phyloP scores from a whole-genome alignment of 92 coral and sea anemone species.

The Siderastrea radians region DNA sequence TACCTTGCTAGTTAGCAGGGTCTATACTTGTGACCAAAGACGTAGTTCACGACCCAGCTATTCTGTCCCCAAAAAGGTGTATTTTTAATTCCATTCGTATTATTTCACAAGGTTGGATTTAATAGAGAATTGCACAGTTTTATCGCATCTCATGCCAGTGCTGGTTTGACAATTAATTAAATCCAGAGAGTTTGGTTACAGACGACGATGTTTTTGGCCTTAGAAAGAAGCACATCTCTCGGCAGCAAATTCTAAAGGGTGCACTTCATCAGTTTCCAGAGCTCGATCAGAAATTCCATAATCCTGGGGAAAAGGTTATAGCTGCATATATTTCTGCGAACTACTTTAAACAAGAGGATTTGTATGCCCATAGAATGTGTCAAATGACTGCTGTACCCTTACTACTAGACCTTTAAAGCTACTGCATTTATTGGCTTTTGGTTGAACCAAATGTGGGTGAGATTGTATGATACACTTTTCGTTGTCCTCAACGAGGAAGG shows the following conservation, averaged over 20 bases:
- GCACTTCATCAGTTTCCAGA: constrained; percentile 53
- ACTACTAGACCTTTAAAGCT: too few relatives aligned
- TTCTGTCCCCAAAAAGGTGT: constrained; percentile 54
- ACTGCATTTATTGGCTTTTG: too few relatives aligned
- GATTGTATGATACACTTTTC: constrained; percentile 70
- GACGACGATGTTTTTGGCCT: too few relatives aligned
- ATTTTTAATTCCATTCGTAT: constrained; percentile 30
- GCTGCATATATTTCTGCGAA: constrained; percentile 52
- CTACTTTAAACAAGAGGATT: constrained; percentile 62
- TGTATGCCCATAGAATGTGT: constrained; percentile 66
- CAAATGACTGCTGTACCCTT: too few relatives aligned
- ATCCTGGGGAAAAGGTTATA: constrained; percentile 69
- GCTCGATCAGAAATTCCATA: constrained; percentile 54
- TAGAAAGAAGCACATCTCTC: constrained; percentile 34
- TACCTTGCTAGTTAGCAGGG: constrained; percentile 52
- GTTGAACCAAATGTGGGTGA: too few relatives aligned
- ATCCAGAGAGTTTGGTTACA: constrained; percentile 65
- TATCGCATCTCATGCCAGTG: constrained; percentile 59
- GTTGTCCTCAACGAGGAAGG: constrained; percentile 78
- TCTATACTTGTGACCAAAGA: constrained; percentile 58
- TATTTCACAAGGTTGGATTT: constrained; percentile 72
- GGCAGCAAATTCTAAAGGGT: constrained; percentile 7
- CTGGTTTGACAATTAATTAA: constrained; percentile 63
- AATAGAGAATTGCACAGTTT: constrained; percentile 54
- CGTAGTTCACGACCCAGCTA: constrained; percentile 61